phyloP scores from a whole-genome alignment of 2,888 invertebrate species.

The Hyppa rectilinea region DNA sequence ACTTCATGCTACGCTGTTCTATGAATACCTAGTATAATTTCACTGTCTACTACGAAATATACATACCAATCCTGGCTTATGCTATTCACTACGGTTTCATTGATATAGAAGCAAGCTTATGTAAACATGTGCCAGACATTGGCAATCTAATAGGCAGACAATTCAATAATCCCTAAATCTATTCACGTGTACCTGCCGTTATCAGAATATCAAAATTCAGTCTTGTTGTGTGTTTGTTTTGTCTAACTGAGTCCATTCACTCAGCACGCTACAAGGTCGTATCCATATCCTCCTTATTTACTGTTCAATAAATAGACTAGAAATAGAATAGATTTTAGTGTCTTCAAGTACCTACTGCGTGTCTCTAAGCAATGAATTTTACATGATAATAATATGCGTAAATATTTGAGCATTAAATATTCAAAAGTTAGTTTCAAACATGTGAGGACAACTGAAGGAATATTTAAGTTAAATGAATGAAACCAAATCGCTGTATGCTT shows the following conservation, averaged over 20 bases:
- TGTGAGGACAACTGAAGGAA: slow-evolving; percentile 10
- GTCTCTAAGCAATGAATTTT: slow-evolving; percentile 14
- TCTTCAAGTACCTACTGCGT: slow-evolving; percentile 25
- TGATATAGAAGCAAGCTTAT: background rate
- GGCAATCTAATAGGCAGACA: slow-evolving; percentile 19
- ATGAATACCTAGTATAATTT: slow-evolving; percentile 34
- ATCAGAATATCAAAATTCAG: slow-evolving; percentile 36
- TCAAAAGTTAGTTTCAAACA: slow-evolving; percentile 5
- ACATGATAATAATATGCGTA: slow-evolving; percentile 12
- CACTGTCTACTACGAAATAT: slow-evolving; percentile 3
- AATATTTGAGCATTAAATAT: slow-evolving; percentile 25
- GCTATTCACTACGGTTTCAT: background rate
- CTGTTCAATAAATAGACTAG: slow-evolving; percentile 40
- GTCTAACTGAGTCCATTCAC: slow-evolving; percentile 48
- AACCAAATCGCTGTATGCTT: slow-evolving; percentile 13
- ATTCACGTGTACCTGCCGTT: slow-evolving; percentile 24
- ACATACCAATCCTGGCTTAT: background rate
- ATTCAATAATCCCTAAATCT: slow-evolving; percentile 5
- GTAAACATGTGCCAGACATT: slow-evolving; percentile 12
- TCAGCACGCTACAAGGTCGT: slow-evolving; percentile 35
- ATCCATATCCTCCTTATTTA: slow-evolving; percentile 41
- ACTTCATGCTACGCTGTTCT: slow-evolving; percentile 3
- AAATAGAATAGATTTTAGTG: slow-evolving; percentile 28
- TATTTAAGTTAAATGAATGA: slow-evolving; percentile 25
- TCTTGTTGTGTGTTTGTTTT: slow-evolving; percentile 35